Evolutionary conservation across 2,113 vertebrate species (phyloP), one percentile per base, ranked within the genome.

Genomic region (Myodes glareolus): DNA sequence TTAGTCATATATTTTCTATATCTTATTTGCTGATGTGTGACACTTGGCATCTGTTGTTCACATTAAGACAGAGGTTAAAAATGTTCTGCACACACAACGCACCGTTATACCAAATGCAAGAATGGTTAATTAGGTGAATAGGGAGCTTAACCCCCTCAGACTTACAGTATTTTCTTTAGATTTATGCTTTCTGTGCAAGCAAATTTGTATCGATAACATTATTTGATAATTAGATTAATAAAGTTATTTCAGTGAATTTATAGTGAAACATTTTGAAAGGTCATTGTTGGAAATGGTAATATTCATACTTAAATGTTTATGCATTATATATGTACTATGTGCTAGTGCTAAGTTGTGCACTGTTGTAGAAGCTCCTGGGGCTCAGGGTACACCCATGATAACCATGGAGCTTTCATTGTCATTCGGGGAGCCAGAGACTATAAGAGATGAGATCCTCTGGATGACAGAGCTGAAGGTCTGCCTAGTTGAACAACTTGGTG

Each of bases 251-350:
- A 45, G 3, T 11, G 42, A 86, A 10, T 76, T 90, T 50, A 47
- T 50, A 47, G 17, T 85, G 0, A 61, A 65, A 29, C 8, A 21
- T 78, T 87, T 85, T 76, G 1, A 19, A 94, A 78, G 77, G 42
- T 36, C 21, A 16, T 75, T 47, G 95, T 77, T 45, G 86, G 52
- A 80, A 88, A 65, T 94, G 25, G 16, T 90, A 4, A 80, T 16
- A 70, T 76, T 80, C 2, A 50, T 92, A 36, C 81, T 81, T 95
- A 85, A 87, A 36, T 81, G 19, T 92, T 88, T 82, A 36, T 88
- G 87, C 68, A 27, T 55, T 81, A 55, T 82, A 19, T 13, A 80
- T 21, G 55, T 90, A 50, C 50, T 29, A 33, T 45, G 33, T 82
- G 17, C 70, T n/a, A 63, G 21, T 70, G 84, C 25, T 93, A 47